Conservation (phyloP, 2,888 invertebrate genomes). For the Taphrorychus bicolor region DNA sequence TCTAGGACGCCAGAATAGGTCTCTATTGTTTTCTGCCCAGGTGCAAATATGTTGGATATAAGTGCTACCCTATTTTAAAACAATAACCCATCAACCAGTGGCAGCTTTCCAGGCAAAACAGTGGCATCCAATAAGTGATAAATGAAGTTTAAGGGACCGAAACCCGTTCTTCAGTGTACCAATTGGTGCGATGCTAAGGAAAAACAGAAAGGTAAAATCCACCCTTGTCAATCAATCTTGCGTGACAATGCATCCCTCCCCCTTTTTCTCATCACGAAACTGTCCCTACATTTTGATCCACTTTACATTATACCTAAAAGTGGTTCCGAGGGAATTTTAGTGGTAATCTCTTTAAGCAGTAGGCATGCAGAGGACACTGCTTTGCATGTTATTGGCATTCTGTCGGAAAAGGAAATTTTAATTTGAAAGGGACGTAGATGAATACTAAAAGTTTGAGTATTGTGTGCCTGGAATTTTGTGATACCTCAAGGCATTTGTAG, state of each 20-base stretch:
- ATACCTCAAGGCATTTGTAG: too few relatives aligned
- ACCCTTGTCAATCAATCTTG: not conserved
- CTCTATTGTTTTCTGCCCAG: not conserved
- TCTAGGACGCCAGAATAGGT: not conserved
- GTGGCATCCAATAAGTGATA: not conserved
- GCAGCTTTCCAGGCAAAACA: too few relatives aligned
- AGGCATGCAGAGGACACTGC: constrained; percentile 9
- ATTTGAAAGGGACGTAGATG: not conserved
- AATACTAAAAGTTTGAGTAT: too few relatives aligned
- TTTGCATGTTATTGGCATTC: constrained; percentile 9
- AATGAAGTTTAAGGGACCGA: not conserved
- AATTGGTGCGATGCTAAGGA: constrained; percentile 14
- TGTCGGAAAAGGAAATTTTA: not conserved
- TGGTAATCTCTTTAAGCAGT: constrained; percentile 10
- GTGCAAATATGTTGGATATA: not conserved
- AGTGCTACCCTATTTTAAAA: too few relatives aligned
- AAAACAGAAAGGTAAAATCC: constrained; percentile 22
- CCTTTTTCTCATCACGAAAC: not conserved
- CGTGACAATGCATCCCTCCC: not conserved
- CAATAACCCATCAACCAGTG: too few relatives aligned
- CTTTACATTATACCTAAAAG: not conserved
- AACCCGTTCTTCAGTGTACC: not conserved
- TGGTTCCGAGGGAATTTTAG: constrained; percentile 1
- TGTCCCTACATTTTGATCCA: not conserved
- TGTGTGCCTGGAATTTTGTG: too few relatives aligned